Percentiles rank a stretch among this genome's conserved stretches.
Conservation (phyloP, 2,113 vertebrate genomes). For the Lethenteron camtschaticum region DNA sequence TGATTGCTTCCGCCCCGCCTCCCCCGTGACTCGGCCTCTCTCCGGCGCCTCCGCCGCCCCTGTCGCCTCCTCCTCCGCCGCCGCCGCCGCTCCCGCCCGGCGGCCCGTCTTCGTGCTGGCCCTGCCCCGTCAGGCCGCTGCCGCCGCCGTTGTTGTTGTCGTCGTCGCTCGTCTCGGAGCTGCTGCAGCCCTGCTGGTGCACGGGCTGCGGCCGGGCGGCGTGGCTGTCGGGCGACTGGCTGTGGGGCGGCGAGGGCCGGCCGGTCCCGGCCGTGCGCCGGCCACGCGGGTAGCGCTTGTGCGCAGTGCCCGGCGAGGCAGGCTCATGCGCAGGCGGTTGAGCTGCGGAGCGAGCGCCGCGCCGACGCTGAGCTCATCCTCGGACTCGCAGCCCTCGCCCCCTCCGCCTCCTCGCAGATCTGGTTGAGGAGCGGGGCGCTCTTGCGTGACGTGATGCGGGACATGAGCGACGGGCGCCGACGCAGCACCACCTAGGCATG, state of each 20-base stretch:
- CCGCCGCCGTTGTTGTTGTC: constrained; percentile 73
- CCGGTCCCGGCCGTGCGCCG: constrained; percentile 62
- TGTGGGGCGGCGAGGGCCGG: not conserved
- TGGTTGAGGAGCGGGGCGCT: constrained; percentile 86
- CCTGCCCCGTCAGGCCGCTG: constrained; percentile 57
- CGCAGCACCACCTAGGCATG: constrained; percentile 59
- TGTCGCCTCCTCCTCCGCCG: constrained; percentile 35
- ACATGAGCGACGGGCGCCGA: constrained; percentile 74
- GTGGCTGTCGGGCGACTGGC: too few species aligned
- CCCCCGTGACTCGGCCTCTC: constrained; percentile 30
- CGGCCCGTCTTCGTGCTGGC: constrained; percentile 69
- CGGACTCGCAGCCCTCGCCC: constrained; percentile 35
- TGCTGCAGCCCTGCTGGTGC: constrained; percentile 41
- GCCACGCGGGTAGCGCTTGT: constrained; percentile 64
- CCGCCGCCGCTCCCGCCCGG: constrained; percentile 42
- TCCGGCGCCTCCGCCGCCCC: constrained; percentile 38
- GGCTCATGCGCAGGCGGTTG: constrained; percentile 80
- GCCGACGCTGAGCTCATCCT: constrained; percentile 77
- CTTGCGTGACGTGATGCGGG: constrained; percentile 70
- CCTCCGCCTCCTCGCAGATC: constrained; percentile 63
- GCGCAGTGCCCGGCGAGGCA: constrained; percentile 50
- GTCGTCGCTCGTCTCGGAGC: constrained; percentile 84
- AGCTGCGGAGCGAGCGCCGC: constrained; percentile 80
- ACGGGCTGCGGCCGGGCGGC: too few species aligned
- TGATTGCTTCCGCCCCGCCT: constrained; percentile 20